Percentiles rank a stretch among this genome's conserved stretches.
phyloP scores from a whole-genome alignment of 30 jellyfish, hydroid and myxozoan genomes.

The Aurelia coerulea region DNA sequence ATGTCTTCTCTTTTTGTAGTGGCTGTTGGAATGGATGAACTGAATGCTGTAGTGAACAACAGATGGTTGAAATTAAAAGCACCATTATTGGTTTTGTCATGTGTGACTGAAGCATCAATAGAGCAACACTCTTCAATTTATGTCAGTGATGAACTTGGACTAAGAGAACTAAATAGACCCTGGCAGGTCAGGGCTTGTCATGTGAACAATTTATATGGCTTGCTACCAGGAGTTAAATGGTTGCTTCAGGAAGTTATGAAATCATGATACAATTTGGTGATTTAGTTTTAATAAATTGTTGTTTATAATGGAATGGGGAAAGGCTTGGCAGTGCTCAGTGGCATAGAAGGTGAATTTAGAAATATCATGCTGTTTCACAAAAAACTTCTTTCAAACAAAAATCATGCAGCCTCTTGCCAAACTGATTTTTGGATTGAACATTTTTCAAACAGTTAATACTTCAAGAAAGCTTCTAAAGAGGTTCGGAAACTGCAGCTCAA shows the following conservation, averaged over 20 bases:
- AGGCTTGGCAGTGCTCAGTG: no score
- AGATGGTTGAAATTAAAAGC: slow-evolving; percentile 88
- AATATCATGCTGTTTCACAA: no score
- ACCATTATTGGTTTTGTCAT: slow-evolving; percentile 90
- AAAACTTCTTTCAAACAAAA: no score
- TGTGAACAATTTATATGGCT: slow-evolving; percentile 79
- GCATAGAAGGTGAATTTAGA: no score
- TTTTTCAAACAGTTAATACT: no score
- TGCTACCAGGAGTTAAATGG: slow-evolving; percentile 93
- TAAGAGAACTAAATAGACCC: slow-evolving; percentile 73
- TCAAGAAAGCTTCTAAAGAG: no score
- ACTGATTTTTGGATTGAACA: no score
- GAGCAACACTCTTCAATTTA: slow-evolving; percentile 48
- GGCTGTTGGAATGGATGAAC: slow-evolving; percentile 71
- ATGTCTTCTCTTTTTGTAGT: slow-evolving; percentile 34
- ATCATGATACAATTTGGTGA: neutral
- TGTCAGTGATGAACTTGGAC: slow-evolving; percentile 78
- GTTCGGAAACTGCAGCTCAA: no score
- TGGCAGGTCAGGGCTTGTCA: slow-evolving; percentile 97
- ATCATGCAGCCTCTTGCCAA: no score
- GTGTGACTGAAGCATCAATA: slow-evolving; percentile 64
- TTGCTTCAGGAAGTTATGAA: slow-evolving; percentile 71
- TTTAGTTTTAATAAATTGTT: no score
- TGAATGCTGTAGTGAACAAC: slow-evolving; percentile 79
- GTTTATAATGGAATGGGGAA: no score